Percentiles rank a stretch among this genome's conserved stretches.
Evolutionary conservation across 1,140 invertebrate species (phyloP).

Genomic region (Atopsyche davidsoni): DNA sequence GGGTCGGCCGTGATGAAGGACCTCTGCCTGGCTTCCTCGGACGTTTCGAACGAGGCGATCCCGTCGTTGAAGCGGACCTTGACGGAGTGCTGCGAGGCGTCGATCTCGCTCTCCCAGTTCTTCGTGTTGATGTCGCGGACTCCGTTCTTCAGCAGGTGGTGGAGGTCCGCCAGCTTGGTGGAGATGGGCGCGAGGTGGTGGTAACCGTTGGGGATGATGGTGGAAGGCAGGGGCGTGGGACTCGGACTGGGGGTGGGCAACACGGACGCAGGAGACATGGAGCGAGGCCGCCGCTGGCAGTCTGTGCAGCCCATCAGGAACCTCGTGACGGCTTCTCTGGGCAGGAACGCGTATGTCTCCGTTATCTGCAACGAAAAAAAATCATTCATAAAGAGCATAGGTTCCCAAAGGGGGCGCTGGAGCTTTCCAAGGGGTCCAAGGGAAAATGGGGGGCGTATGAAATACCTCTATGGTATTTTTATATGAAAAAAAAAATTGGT

Average conservation of each 20-base stretch:
- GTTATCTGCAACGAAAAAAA: conserved; percentile 70
- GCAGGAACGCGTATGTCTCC: conserved; percentile 90
- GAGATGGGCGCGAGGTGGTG: conserved; percentile 32
- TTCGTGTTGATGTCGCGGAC: conserved; percentile 39
- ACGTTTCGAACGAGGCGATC: conserved; percentile 10
- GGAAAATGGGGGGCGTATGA: too few relatives aligned
- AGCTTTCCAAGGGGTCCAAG: too few relatives aligned
- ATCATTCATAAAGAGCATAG: too few relatives aligned
- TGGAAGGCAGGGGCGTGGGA: conserved; percentile 46
- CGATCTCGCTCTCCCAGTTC: conserved; percentile 49
- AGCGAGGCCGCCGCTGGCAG: conserved; percentile 81
- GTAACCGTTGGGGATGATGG: conserved; percentile 35
- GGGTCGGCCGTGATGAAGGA: conserved; percentile 11
- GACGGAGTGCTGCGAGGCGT: conserved; percentile 32
- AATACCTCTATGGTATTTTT: too few relatives aligned
- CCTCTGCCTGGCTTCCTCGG: conserved; percentile 19
- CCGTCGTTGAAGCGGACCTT: conserved; percentile 21
- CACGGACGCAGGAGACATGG: conserved; percentile 56
- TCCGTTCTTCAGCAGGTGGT: conserved; percentile 27
- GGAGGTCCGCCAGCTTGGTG: conserved; percentile 27
- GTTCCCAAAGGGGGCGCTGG: too few relatives aligned
- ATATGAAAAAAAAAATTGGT: too few relatives aligned
- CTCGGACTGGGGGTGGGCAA: conserved; percentile 50
- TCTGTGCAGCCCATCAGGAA: conserved; percentile 91
- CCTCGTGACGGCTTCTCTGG: conserved; percentile 89